phyloP scores from a whole-genome alignment of 2,113 vertebrate species.

The Atrichornis clamosus region DNA sequence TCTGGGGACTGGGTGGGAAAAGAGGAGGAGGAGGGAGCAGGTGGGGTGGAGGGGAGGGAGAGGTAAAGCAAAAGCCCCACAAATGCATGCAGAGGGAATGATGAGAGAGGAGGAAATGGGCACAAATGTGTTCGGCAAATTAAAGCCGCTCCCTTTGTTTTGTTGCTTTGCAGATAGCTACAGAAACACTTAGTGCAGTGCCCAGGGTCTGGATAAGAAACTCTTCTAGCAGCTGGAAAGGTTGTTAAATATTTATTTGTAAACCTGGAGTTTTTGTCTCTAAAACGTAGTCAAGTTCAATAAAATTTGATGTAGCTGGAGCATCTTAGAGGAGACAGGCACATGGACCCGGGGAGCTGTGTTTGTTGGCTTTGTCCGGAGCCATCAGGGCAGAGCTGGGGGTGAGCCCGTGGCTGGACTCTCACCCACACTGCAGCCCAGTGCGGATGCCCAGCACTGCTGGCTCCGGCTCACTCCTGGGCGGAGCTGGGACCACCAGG shows the following conservation, averaged over 20 bases:
- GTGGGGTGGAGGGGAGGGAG: neutral
- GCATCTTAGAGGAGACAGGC: neutral
- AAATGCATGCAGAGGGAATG: accelerated
- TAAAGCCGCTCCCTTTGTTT: slow-evolving; percentile 48
- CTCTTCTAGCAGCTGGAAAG: slow-evolving; percentile 44
- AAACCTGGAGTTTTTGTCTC: slow-evolving; percentile 64
- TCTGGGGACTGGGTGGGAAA: neutral
- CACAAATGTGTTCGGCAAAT: neutral
- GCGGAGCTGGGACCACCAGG: neutral
- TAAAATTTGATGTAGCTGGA: slow-evolving; percentile 56
- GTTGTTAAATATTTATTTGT: slow-evolving; percentile 72
- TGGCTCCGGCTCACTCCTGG: neutral
- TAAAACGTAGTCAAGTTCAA: slow-evolving; percentile 52
- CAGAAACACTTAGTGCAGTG: slow-evolving; percentile 42
- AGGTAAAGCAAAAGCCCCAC: neutral
- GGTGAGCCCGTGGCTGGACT: neutral
- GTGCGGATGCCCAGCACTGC: neutral
- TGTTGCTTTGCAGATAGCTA: slow-evolving; percentile 54
- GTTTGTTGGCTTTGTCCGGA: accelerated
- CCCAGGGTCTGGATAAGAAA: neutral
- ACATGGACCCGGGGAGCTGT: neutral
- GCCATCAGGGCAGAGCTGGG: neutral
- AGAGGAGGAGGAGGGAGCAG: neutral
- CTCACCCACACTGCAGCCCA: accelerated
- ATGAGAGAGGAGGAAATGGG: neutral